Percentiles rank a stretch among this genome's conserved stretches.
phyloP scores from a whole-genome alignment of 64 coral and sea anemone species.

The Catalaphyllia jardinei region DNA sequence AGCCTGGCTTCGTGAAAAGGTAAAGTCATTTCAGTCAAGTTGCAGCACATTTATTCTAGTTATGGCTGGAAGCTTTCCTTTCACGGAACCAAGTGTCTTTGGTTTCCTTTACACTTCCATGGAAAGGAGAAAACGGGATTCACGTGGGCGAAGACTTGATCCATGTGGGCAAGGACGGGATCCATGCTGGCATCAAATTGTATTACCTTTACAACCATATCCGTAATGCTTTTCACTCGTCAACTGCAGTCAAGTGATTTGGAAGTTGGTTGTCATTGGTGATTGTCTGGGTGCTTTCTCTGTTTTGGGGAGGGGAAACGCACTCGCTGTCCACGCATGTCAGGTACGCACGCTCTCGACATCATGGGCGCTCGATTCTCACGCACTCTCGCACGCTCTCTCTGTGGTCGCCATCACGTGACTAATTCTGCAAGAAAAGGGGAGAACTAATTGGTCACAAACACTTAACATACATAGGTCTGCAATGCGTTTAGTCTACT shows the following conservation, averaged over 20 bases:
- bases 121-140: background rate
- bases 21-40: background rate
- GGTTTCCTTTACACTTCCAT: background rate
- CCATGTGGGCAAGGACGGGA: background rate
- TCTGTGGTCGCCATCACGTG: conserved; percentile 38
- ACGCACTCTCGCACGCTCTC: conserved; percentile 72
- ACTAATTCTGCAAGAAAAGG: conserved; percentile 30
- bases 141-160: background rate
- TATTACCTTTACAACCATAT: background rate
- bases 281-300: conserved; percentile 2
- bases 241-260: conserved; percentile 1
- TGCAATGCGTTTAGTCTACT: background rate
- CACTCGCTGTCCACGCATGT: conserved; percentile 40
- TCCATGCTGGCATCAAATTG: background rate
- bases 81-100: background rate
- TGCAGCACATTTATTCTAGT: background rate
- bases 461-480: no score
- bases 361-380: conserved; percentile 12
- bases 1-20: background rate
- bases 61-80: background rate
- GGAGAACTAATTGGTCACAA: background rate
- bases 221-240: background rate
- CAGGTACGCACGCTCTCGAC: background rate
- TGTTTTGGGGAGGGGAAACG: conserved; percentile 26
- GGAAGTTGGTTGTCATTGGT: conserved; percentile 10